Evolutionary conservation across 2,888 invertebrate species (phyloP).

Genomic region (Nomada goodeniana): DNA sequence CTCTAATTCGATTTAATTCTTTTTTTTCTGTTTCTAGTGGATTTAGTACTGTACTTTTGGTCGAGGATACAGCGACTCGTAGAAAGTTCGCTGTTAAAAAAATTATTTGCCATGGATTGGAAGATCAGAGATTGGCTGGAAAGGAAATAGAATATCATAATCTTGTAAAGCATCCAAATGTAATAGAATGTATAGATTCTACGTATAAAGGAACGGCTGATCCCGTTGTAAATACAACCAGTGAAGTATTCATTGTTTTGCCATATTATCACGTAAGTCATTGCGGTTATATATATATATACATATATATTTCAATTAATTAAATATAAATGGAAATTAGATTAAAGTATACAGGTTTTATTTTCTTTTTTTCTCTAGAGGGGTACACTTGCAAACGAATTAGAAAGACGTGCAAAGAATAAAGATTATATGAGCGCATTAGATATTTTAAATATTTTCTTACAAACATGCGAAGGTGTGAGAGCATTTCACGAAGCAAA

Average conservation of each 20-base stretch:
- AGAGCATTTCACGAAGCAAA: constrained; percentile 90
- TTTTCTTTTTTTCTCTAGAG: constrained; percentile 83
- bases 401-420: constrained; percentile 87
- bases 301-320: not conserved
- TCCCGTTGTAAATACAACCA: constrained; percentile 88
- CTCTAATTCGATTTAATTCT: constrained; percentile 5
- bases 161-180: constrained; percentile 89
- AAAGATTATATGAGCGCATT: constrained; percentile 87
- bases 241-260: constrained; percentile 90
- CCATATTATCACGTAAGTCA: constrained; percentile 89
- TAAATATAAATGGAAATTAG: not conserved
- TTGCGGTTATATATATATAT: not conserved
- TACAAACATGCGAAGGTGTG: constrained; percentile 90
- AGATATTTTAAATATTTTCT: constrained; percentile 89
- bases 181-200: constrained; percentile 90
- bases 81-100: constrained; percentile 91
- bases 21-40: constrained; percentile 86
- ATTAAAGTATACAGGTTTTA: not conserved
- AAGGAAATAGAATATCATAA: constrained; percentile 91
- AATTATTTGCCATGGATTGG: constrained; percentile 91
- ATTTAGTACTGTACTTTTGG: constrained; percentile 92
- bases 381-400: constrained; percentile 90
- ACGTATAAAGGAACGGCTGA: constrained; percentile 88
- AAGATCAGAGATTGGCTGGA: constrained; percentile 90
- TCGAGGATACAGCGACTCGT: constrained; percentile 88